These are phyloP conservation scores for Drosophila bocki DNA, from an alignment of 1,140 invertebrate genomes.

Conservation along the genomic window DNA sequence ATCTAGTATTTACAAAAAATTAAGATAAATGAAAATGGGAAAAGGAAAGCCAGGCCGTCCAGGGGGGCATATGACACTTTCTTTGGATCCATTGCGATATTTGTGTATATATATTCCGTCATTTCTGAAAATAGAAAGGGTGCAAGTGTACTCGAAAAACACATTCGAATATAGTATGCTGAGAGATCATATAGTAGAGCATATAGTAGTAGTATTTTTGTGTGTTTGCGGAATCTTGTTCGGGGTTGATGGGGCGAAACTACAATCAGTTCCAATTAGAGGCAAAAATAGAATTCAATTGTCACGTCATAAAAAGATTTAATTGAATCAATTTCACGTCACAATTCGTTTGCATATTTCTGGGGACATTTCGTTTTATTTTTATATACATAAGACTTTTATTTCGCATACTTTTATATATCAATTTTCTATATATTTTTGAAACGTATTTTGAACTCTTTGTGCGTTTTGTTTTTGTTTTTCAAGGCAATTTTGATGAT, in stretches of 20 bases:
- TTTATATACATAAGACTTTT: conserved; percentile 11
- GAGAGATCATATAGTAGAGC: neutral
- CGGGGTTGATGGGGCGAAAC: conserved; percentile 38
- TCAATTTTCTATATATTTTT: neutral
- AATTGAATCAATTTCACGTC: conserved; percentile 55
- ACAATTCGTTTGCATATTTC: conserved; percentile 52
- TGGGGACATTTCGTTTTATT: conserved; percentile 44
- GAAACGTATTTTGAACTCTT: conserved; percentile 26
- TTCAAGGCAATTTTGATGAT: conserved; percentile 42
- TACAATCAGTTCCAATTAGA: conserved; percentile 54
- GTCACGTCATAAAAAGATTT: conserved; percentile 55
- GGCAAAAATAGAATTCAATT: conserved; percentile 55
- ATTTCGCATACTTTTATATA: conserved; percentile 14
- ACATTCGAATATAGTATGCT: conserved; percentile 6
- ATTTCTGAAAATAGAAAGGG: conserved; percentile 48
- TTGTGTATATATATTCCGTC: conserved; percentile 24
- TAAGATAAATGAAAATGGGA: conserved; percentile 11
- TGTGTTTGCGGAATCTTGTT: conserved; percentile 17
- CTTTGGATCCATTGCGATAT: conserved; percentile 17
- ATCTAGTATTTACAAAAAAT: conserved; percentile 18
- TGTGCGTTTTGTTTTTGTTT: conserved; percentile 37
- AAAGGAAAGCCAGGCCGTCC: conserved; percentile 32
- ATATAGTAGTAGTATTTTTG: conserved; percentile 18
- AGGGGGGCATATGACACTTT: conserved; percentile 28
- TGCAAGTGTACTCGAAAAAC: conserved; percentile 41